Base-by-base conservation (phyloP, 1,140 invertebrate genomes). In the Philaenus spumarius region DNA sequence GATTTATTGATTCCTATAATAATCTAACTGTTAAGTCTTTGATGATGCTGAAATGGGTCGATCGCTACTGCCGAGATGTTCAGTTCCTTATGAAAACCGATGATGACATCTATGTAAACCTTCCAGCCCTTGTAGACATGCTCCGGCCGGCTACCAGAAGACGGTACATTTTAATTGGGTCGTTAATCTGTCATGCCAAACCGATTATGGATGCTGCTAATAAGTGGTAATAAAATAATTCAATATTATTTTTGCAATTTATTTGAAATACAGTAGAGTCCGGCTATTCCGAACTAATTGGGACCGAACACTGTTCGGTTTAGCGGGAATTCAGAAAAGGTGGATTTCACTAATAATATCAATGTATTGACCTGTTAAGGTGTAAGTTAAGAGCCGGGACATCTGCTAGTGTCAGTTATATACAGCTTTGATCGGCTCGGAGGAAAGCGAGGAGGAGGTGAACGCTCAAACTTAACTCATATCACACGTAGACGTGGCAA, bases 21-120 rank as follows among this genome's bases (percentile, higher is more conserved):
- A 97, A 97, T 80, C 75, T 97, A 48, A 96, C 93, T 0, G 71
- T 95, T 6, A 97, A 97, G 70, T 89, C 87, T 15, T 80, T 91
- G 14, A 85, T 91, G 81, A 79, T 92, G 72, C 72, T 95, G 40
- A 93, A 93, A 70, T 90, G 89, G 83, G 81, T 88, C 5, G 80
- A 73, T 1, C 75, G 73, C 7, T 79, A 82, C 62, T 91, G 88
- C 68, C 69, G 74, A 45, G 70, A 73, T 72, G 77, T 79, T 2
- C 80, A 79, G 47, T 90, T 83, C 71, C 73, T 93, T 1, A 79
- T 92, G 69, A 93, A 93, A 75, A 84, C 85, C 3, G 90, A 93
- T 63, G 90, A 93, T 63, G 90, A 93, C 63, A 88, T 89, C 72
- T 91, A 86, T 67, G 78, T 93, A 4, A 90, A 92, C 73, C 73